Base-by-base conservation (phyloP, 2,888 invertebrate genomes). In the Thera britannica region DNA sequence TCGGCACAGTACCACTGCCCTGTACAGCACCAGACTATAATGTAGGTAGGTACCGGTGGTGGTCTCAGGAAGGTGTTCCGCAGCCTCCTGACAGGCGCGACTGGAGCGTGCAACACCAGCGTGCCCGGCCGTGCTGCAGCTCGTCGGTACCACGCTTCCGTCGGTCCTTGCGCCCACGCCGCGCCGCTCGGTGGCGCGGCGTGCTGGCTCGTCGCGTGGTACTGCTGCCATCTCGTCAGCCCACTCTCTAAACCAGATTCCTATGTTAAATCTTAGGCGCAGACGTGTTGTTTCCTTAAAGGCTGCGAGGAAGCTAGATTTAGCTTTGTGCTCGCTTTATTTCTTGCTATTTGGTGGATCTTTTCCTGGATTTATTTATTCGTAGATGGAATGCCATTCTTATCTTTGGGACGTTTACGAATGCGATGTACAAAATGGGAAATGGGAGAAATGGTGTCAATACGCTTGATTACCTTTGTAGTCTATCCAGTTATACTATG, bases 211-310 rank as follows among this genome's bases (percentile, higher is more conserved):
- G 87, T 87, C 49, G 88, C 88, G 77, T 87, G 87, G 81, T 90
- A 90, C 77, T 86, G 81, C 70, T 90, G 90, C 92, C 93, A 93
- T 0, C 93, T 88, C 4, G 88, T 89, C 36, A 93, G 75, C 0
- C 93, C 93, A 71, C 89, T 92, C 72, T 93, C 93, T 93, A 71
- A 58, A 36, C 51, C 60, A 56, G 35, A 12, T 12, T 11, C 7
- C 23, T 2, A n/a, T 51, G 7, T 7, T 3, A 46, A 9, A 5
- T 6, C 7, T 44, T 7, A 44, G 8, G 8, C 7, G 2, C 5
- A 7, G 8, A 8, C 2, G 44, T 23, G 23, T 23, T 23, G 1
- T 23, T 23, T 23, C 23, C 23, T 23, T 23, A 23, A 23, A 23
- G 23, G 23, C 23, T 23, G 23, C 23, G 23, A 23, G 23, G 23